phyloP scores from a whole-genome alignment of 1,140 invertebrate genomes.

The Rhagoletis pomonella region DNA sequence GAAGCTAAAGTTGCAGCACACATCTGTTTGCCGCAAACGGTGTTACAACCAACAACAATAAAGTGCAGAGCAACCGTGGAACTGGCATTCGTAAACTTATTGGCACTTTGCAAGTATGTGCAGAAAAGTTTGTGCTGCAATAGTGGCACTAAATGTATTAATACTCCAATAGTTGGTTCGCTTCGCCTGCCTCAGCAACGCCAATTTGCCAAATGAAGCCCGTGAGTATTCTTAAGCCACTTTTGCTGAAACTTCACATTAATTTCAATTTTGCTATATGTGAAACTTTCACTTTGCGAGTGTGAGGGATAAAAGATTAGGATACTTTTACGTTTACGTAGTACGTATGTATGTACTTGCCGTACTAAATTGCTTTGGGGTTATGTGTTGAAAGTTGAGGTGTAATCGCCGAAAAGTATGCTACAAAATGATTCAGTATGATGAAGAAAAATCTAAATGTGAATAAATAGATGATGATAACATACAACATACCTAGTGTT shows the following conservation, averaged over 20 bases:
- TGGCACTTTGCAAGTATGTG: constrained; percentile 41
- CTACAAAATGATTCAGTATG: neutral
- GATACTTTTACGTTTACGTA: neutral
- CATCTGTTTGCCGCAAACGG: constrained; percentile 45
- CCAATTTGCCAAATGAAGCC: constrained; percentile 73
- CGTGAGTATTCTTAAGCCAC: constrained; percentile 73
- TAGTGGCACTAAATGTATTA: constrained; percentile 37
- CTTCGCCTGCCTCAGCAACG: constrained; percentile 22
- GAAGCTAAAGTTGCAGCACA: constrained; percentile 33
- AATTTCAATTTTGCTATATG: constrained; percentile 72
- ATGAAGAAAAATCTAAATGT: constrained; percentile 49
- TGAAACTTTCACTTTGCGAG: constrained; percentile 67
- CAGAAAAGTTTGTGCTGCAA: constrained; percentile 49
- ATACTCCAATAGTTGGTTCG: constrained; percentile 25
- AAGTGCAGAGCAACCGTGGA: neutral
- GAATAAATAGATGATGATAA: constrained; percentile 13
- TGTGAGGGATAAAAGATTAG: neutral
- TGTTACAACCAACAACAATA: constrained; percentile 22
- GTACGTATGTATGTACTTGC: neutral
- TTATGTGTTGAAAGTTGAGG: constrained; percentile 47
- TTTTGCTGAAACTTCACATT: constrained; percentile 73
- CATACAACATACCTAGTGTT: neutral
- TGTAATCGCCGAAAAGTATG: constrained; percentile 47
- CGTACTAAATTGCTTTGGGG: constrained; percentile 29
- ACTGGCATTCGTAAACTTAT: constrained; percentile 21